Base-by-base conservation (phyloP, 2,888 invertebrate species). In the Drosophila prostipennis region DNA sequence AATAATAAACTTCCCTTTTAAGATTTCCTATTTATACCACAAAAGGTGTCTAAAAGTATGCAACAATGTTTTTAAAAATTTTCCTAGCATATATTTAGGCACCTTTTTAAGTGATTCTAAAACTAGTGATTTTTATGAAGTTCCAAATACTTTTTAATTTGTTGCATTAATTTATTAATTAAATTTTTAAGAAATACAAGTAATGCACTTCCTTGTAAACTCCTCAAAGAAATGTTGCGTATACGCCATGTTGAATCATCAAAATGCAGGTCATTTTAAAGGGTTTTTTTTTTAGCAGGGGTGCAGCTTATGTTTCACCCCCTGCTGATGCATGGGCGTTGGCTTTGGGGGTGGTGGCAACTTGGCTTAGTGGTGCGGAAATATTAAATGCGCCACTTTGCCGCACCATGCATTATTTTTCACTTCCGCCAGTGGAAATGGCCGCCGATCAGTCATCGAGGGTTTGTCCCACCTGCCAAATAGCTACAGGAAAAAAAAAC, bases 351-450 rank as follows among this genome's bases (percentile, higher is more conserved):
- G 16, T 42, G 32, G 34, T 23, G 29, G 26, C 4, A 19, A 32
- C 43, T 36, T 52, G 73, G 72, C 59, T 57, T 56, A 83, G 76
- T 78, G 72, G 68, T 53, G 74, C 78, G 82, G 82, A 85, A 82
- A 82, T 82, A 82, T 82, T 82, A 85, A 82, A 85, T 85, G 82
- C 78, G 82, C 76, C 82, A 83, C 76, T 83, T 80, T 81, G 85
- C 68, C 71, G 77, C 69, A 68, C 76, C 68, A 76, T 75, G 74
- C 69, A 72, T 68, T 78, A 80, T 84, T 81, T 76, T 78, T 79
- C 87, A 84, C 79, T 75, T 79, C 76, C 76, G 78, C 63, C 29
- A 2, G 56, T 63, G 69, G 72, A 11, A 76, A 65, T 61, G 74
- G 42, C 60, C 60, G 51, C 48, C 80, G 61, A 80, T 78, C 80